Base-by-base conservation (phyloP, 2,797 vertebrate species). In the Smutsia temminckii region DNA sequence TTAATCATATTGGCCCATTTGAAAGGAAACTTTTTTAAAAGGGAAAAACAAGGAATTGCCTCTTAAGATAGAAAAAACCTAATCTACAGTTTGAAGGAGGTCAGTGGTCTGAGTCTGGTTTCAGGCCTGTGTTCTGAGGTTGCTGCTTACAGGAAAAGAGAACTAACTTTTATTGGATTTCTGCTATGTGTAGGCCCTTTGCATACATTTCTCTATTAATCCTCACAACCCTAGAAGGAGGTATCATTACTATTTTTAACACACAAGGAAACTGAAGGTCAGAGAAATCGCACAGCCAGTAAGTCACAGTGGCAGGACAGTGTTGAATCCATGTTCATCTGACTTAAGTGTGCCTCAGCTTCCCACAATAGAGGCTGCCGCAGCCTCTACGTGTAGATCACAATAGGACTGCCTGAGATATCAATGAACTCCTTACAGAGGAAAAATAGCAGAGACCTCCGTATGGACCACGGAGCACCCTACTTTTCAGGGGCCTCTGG, bases 121-220 rank as follows among this genome's bases (percentile, higher is more conserved):
- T 97, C 81, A 91, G 85, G 37, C 34, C 20, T 95, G 14, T 95
- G 69, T 85, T 83, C 95, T 2, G 6, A 90, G 66, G 74, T 49
- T 72, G 61, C 51, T 40, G 27, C 37, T 95, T 97, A 97, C 61
- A 92, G 96, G 95, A 97, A 97, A 96, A 89, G 85, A 96, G 96
- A 96, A 97, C 95, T 96, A 84, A 92, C 59, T 89, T 80, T 88
- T 51, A 55, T 80, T 93, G 75, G 64, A 20, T 80, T 61, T 83
- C 69, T 93, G n/a, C 51, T 78, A 3, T 34, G 59, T 69, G 51
- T 51, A 61, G 74, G 64, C 49, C 74, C 88, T 88, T 93, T 95
- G 29, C 37, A 32, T 92, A 1, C 32, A 49, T 95, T 93, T 97
- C 87, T 89, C 90, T 46, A 51, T 74, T 90, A 93, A 64, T 89